Conservation (phyloP, 2,113 vertebrate species). For the Lophius piscatorius region DNA sequence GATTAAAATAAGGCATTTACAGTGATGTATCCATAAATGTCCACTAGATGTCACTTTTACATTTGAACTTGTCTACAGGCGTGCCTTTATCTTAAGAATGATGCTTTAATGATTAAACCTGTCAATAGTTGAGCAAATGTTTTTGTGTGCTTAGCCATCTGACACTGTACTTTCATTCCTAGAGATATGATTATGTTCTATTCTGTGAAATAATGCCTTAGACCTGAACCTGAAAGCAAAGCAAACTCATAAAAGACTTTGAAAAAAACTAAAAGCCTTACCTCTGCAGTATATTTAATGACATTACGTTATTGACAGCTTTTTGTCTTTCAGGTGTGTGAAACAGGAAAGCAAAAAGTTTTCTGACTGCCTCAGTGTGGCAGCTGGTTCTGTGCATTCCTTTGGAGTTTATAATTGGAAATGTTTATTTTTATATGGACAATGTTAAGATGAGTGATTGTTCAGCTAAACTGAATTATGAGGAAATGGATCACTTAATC, state of each 20-base stretch:
- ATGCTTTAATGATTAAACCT: not conserved
- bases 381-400: too few species aligned
- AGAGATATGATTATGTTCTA: slow-evolving; percentile 9
- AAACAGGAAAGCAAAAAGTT: too few species aligned
- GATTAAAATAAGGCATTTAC: too few species aligned
- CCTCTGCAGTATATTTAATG: slow-evolving; percentile 35
- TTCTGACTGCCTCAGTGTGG: too few species aligned
- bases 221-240: slow-evolving; percentile 14
- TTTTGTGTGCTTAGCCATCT: not conserved
- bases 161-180: slow-evolving; percentile 9
- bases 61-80: not conserved
- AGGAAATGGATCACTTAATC: too few species aligned
- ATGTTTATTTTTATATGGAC: too few species aligned
- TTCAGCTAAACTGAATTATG: too few species aligned
- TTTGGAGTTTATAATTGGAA: too few species aligned
- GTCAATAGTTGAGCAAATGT: not conserved
- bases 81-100: not conserved
- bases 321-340: slow-evolving; percentile 19
- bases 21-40: slow-evolving; percentile 20
- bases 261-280: slow-evolving; percentile 16
- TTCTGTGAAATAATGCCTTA: slow-evolving; percentile 17
- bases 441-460: too few species aligned
- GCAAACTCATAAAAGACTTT: slow-evolving; percentile 4
- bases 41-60: slow-evolving; percentile 77
- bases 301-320: slow-evolving; percentile 36